Percentiles rank a stretch among this genome's conserved stretches.
Evolutionary conservation across 2,888 invertebrate genomes (phyloP).

Genomic region (Drosophila siamana): DNA sequence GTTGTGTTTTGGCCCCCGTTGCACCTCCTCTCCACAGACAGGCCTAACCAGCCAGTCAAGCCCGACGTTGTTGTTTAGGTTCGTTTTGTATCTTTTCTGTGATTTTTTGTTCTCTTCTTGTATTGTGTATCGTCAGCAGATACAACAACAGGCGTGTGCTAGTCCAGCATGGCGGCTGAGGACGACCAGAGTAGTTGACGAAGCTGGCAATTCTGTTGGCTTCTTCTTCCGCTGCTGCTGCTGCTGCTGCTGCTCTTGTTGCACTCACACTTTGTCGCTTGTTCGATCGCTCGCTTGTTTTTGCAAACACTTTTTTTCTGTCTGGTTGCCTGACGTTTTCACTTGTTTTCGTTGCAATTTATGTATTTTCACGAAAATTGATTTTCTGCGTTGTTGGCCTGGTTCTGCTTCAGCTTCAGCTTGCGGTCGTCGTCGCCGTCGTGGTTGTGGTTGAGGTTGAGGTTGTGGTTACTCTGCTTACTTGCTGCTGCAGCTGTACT

Average conservation of each 20-base stretch:
- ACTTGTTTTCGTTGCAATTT: conserved; percentile 62
- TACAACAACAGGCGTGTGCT: conserved; percentile 62
- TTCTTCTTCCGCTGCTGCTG: conserved; percentile 12
- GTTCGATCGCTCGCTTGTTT: conserved; percentile 4
- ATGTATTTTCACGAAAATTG: conserved; percentile 68
- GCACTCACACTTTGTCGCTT: conserved; percentile 18
- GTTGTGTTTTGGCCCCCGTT: conserved; percentile 77
- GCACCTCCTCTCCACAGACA: conserved; percentile 84
- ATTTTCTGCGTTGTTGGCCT: conserved; percentile 70
- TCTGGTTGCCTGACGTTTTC: conserved; percentile 29
- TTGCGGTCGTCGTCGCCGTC: conserved; percentile 20
- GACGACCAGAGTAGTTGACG: conserved; percentile 36
- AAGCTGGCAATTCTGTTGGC: conserved; percentile 40
- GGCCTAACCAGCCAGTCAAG: conserved; percentile 84
- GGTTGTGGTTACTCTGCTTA: conserved; percentile 18
- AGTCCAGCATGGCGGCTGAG: conserved; percentile 70
- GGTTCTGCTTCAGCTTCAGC: conserved; percentile 26
- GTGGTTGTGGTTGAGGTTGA: not conserved
- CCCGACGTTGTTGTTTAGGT: conserved; percentile 26
- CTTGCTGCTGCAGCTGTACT: conserved; percentile 38
- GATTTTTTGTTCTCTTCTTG: conserved; percentile 16
- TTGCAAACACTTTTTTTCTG: conserved; percentile 14
- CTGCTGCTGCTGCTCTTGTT: conserved; percentile 10
- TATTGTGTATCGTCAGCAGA: conserved; percentile 53
- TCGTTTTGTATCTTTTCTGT: not conserved